phyloP scores from a whole-genome alignment of 2,888 invertebrate genomes.

The Cataglyphis rosenhaueri region DNA sequence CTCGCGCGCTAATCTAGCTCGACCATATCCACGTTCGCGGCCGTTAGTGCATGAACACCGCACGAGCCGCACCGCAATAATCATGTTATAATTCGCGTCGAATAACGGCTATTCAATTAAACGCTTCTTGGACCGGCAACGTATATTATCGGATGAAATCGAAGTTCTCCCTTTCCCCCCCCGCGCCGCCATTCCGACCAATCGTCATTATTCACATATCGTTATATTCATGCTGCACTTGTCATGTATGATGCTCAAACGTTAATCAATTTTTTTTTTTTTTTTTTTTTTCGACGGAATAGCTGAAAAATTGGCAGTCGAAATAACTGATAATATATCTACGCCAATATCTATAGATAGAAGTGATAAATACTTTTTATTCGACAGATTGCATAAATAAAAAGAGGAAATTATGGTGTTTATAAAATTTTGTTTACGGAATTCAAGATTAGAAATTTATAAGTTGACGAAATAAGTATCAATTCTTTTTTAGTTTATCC shows the following conservation, averaged over 20 bases:
- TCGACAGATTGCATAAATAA: background rate
- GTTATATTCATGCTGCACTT: slow-evolving; percentile 11
- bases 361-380: slow-evolving; percentile 17
- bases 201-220: slow-evolving; percentile 38
- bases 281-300: background rate
- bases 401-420: background rate
- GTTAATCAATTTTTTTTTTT: slow-evolving; percentile 15
- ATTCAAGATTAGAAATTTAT: background rate
- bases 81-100: slow-evolving; percentile 65
- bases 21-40: slow-evolving; percentile 45
- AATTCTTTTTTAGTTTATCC: background rate
- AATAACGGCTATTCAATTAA: slow-evolving; percentile 62
- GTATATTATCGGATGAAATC: slow-evolving; percentile 45
- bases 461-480: background rate
- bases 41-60: slow-evolving; percentile 40
- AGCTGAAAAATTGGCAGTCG: slow-evolving; percentile 37
- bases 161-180: slow-evolving; percentile 25
- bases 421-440: too few species aligned
- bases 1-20: slow-evolving; percentile 47
- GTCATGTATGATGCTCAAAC: slow-evolving; percentile 30
- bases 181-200: too few species aligned
- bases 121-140: slow-evolving; percentile 45
- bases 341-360: background rate
- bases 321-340: slow-evolving; percentile 43
- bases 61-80: slow-evolving; percentile 54